Evolutionary conservation across 2,797 vertebrate genomes (phyloP).

Genomic region (Alcedo atthis): DNA sequence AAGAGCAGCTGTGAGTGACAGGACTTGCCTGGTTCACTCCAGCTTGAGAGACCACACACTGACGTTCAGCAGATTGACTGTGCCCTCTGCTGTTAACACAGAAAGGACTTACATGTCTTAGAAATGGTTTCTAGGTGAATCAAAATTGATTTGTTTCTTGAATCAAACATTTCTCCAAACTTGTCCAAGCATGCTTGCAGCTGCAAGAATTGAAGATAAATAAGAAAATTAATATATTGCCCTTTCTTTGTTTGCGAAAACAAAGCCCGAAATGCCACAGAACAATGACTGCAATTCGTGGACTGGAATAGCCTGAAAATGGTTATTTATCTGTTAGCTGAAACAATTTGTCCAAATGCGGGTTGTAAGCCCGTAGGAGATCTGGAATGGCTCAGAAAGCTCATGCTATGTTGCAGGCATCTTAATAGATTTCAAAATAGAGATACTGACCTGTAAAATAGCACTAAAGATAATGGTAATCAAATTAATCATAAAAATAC

Average conservation of each 20-base stretch:
- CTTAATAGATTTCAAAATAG: not conserved
- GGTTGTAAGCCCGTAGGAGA: not conserved
- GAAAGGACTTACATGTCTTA: constrained; percentile 75
- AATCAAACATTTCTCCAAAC: constrained; percentile 71
- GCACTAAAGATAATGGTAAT: not conserved
- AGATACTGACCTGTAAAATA: not conserved
- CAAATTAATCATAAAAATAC: not conserved
- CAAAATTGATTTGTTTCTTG: constrained; percentile 70
- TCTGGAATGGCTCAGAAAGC: not conserved
- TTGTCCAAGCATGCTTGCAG: constrained; percentile 74
- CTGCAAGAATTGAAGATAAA: constrained; percentile 66
- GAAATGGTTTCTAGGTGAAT: constrained; percentile 69
- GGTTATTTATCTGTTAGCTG: not conserved
- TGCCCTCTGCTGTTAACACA: constrained; percentile 66
- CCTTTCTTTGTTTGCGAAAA: not conserved
- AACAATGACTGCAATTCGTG: not conserved
- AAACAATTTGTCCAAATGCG: not conserved
- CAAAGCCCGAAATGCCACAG: not conserved
- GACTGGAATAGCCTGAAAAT: not conserved
- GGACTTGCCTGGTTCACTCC: not conserved
- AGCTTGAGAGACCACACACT: not conserved
- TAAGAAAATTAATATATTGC: not conserved
- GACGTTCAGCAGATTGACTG: constrained; percentile 39
- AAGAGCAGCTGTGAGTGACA: not conserved
- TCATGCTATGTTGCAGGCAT: not conserved